Conservation (phyloP, 2,888 invertebrate species). For the Conops quadrifasciatus region DNA sequence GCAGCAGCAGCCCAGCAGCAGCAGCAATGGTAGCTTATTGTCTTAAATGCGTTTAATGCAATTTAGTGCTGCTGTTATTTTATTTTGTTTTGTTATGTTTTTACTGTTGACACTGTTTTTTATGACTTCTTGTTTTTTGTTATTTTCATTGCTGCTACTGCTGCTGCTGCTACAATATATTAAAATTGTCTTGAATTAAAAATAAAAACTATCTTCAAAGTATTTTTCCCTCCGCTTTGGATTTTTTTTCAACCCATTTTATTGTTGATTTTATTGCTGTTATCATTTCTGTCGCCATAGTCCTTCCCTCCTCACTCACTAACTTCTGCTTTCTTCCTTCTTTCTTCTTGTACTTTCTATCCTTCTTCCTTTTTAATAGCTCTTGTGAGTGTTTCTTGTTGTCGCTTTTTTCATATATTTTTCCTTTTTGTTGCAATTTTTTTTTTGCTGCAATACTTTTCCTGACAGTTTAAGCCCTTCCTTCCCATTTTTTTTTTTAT, state of each 20-base stretch:
- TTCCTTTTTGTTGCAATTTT: background rate
- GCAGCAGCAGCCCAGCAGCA: too few relatives aligned
- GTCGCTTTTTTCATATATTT: background rate
- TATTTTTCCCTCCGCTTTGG: background rate
- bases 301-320: too few relatives aligned
- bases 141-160: background rate
- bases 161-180: too few relatives aligned
- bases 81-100: too few relatives aligned
- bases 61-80: constrained; percentile 5
- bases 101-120: too few relatives aligned
- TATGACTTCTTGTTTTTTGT: background rate
- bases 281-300: background rate
- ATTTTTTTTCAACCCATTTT: background rate
- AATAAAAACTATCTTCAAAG: background rate
- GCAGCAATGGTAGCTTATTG: background rate
- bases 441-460: background rate
- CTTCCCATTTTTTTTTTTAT: background rate
- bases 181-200: constrained; percentile 7
- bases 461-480: background rate
- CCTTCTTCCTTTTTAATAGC: background rate
- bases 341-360: background rate
- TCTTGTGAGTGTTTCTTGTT: background rate
- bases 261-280: background rate
- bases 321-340: background rate
- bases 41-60: constrained; percentile 10